phyloP scores from a whole-genome alignment of 2,113 vertebrate species.

The Orientallactaga bullata region DNA sequence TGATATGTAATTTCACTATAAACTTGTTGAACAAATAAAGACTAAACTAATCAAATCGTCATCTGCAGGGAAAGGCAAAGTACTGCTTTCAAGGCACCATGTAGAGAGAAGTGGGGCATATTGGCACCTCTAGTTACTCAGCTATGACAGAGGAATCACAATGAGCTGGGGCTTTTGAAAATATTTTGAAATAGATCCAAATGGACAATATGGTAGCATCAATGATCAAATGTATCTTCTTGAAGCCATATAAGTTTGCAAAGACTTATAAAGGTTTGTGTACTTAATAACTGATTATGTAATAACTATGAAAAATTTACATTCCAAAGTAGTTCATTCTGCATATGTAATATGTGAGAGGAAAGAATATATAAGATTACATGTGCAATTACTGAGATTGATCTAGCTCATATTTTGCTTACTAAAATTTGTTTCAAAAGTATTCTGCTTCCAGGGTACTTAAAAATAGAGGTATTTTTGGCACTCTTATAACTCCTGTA shows the following conservation, averaged over 20 bases:
- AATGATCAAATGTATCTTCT: constrained; percentile 10
- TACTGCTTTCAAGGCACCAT: background rate
- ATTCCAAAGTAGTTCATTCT: background rate
- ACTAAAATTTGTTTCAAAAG: constrained; percentile 9
- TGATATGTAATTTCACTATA: background rate
- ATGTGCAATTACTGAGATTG: background rate
- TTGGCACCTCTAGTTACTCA: background rate
- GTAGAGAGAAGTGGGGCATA: background rate
- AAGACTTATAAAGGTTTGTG: background rate
- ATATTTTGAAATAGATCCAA: background rate
- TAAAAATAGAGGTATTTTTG: background rate
- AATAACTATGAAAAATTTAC: background rate
- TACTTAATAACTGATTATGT: background rate
- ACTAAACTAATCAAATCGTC: background rate
- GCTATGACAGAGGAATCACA: background rate
- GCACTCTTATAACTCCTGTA: background rate
- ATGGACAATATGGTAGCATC: background rate
- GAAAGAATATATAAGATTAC: background rate
- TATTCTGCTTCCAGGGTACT: background rate
- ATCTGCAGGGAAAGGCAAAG: background rate
- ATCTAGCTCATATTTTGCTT: constrained; percentile 33
- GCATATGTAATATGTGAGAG: background rate
- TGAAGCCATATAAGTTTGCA: constrained; percentile 11
- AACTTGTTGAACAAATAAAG: constrained; percentile 1
- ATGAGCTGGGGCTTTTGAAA: background rate